phyloP scores from a whole-genome alignment of 2,888 invertebrate species.

The Aspidiotus destructor region DNA sequence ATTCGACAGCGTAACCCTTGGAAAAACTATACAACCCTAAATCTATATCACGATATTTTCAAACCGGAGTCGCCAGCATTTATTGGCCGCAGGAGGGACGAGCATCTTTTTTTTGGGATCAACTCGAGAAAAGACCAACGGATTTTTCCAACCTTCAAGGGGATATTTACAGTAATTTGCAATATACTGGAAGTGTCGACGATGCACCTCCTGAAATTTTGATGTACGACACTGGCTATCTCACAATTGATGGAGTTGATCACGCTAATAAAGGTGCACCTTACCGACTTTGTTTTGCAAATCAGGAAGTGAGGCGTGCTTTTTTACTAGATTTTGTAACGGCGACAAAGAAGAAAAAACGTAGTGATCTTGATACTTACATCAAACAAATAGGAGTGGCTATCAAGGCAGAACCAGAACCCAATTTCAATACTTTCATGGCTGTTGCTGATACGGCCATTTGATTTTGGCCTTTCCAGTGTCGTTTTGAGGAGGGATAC shows the following conservation, averaged over 20 bases:
- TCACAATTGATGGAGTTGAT: constrained; percentile 8
- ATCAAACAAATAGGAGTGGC: too few species aligned
- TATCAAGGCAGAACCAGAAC: background rate
- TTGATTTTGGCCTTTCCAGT: too few species aligned
- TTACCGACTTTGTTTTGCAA: constrained; percentile 2
- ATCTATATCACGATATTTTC: too few species aligned
- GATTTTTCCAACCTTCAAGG: constrained; percentile 1
- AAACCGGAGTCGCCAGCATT: too few species aligned
- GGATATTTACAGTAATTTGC: background rate
- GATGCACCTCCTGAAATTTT: constrained; percentile 7
- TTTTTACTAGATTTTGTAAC: background rate
- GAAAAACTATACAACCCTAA: too few species aligned
- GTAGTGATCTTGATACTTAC: too few species aligned
- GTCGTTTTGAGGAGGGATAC: too few species aligned
- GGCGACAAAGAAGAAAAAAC: too few species aligned
- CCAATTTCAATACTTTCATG: too few species aligned
- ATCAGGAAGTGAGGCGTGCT: background rate
- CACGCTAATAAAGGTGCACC: background rate
- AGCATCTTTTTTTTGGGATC: constrained; percentile 1
- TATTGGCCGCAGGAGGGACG: background rate
- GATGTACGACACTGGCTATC: constrained; percentile 11
- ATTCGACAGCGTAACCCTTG: too few species aligned
- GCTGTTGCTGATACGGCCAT: too few species aligned
- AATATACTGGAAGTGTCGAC: constrained; percentile 1
- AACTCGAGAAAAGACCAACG: background rate